Evolutionary conservation across 2,113 vertebrate species (phyloP).

Genomic region (Toxostoma redivivum): DNA sequence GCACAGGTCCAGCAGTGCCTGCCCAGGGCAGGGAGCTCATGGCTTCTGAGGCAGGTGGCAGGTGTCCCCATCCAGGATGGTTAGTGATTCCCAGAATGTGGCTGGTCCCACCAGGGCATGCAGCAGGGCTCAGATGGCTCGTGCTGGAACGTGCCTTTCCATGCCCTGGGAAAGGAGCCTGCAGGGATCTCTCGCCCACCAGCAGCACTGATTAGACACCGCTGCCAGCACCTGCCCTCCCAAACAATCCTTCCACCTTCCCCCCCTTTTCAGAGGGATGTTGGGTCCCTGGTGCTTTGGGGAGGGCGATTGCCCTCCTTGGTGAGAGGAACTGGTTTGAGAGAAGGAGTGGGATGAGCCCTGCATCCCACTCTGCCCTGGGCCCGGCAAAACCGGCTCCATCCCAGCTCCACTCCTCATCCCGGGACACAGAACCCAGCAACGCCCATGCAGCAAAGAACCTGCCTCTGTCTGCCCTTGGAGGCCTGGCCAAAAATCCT

Average conservation of each 20-base stretch:
- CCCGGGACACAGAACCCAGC: accelerated
- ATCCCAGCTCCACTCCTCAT: not conserved
- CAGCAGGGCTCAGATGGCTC: accelerated
- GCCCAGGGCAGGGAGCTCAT: accelerated
- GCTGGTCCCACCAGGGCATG: not conserved
- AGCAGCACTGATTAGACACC: not conserved
- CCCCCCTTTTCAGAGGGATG: not conserved
- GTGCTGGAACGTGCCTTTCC: accelerated
- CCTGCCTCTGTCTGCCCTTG: not conserved
- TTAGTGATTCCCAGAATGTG: accelerated
- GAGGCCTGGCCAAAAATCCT: not conserved
- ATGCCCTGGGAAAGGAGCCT: not conserved
- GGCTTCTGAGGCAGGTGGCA: not conserved
- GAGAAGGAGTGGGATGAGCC: not conserved
- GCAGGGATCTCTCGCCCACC: not conserved
- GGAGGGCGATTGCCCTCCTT: not conserved
- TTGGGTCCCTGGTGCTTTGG: accelerated
- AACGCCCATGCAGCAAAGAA: accelerated
- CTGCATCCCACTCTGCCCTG: accelerated
- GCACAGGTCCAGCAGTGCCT: accelerated
- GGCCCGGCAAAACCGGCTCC: not conserved
- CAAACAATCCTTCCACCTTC: not conserved
- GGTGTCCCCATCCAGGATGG: not conserved
- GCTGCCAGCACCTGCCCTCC: not conserved
- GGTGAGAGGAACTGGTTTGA: not conserved